Base-by-base conservation (phyloP, 2,888 invertebrate species). In the Mythimna vitellina region DNA sequence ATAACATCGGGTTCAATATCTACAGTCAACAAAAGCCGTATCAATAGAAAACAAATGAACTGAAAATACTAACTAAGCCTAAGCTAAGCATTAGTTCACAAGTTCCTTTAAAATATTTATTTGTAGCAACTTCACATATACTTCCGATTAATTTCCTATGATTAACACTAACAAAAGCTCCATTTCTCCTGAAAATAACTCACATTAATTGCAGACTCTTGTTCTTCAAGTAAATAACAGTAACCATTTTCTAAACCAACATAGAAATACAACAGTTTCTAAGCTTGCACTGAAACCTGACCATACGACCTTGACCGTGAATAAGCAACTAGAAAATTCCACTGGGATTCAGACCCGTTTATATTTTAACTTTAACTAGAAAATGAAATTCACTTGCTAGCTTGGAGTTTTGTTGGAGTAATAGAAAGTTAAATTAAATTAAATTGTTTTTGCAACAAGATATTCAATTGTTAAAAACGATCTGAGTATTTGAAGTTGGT, bases 301-400 rank as follows among this genome's bases (percentile, higher is more conserved):
- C 42, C 46, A 20, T 1, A 10, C n/a, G 3, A 65, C 80, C 78
- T 80, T 78, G 82, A 68, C 80, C 78, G 29, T 65, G 51, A 60
- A 58, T 25, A 51, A 56, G 38, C 35, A 60, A 25, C 46, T 76
- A 73, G 58, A 67, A 49, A 65, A 63, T 61, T 67, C 64, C 58
- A 35, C 68, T 51, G 68, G 73, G 77, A 79, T 65, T 56, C 57
- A 29, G 46, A 76, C 53, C 53, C 56, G 22, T 58, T 63, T 77
- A 74, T 49, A 38, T 76, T 65, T 78, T 54, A 76, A 78, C 49
- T 65, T 78, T 49, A 76, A 78, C 49, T 65, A 35, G 65, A 78
- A 76, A 73, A 65, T 73, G 8, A 58, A 79, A 38, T 57, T 65
- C 49, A 32, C 68, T 63, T 46, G 61, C 46, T 56, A 20, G 25